Conservation (phyloP, 2,797 vertebrate genomes). For the Adelosebastes latens region DNA sequence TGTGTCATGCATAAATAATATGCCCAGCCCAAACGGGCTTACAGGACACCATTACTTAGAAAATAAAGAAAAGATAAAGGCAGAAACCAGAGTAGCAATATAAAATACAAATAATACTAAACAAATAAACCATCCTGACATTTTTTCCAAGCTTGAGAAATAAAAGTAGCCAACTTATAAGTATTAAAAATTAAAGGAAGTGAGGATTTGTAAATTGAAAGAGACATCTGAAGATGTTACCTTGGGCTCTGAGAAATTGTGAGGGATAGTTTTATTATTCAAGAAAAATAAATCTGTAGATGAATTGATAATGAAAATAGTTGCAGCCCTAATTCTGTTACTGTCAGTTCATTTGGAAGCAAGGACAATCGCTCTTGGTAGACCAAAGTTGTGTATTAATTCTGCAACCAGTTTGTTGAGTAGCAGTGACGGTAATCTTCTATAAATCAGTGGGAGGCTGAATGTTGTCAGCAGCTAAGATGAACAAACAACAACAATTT, state of each 20-base stretch:
- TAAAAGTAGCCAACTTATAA: too few species aligned
- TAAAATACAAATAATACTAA: too few species aligned
- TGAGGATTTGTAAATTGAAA: background rate
- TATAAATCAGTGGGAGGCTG: background rate
- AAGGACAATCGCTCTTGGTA: background rate
- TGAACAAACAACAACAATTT: conserved; percentile 4
- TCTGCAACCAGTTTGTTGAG: background rate
- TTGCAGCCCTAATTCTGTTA: background rate
- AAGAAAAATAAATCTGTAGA: background rate
- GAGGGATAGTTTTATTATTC: background rate
- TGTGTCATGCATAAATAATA: too few species aligned
- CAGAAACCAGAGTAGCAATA: too few species aligned
- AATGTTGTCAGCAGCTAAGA: background rate
- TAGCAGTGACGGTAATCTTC: background rate
- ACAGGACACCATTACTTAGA: too few species aligned
- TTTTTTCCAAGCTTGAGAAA: too few species aligned
- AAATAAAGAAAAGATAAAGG: too few species aligned
- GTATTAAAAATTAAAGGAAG: too few species aligned
- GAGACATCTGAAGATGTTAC: background rate
- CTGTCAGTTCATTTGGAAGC: background rate
- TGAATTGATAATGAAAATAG: background rate
- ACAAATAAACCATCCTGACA: too few species aligned
- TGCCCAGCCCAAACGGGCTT: too few species aligned
- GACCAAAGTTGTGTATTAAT: background rate
- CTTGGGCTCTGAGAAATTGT: background rate